Evolutionary conservation across 2,888 invertebrate species (phyloP), one percentile per base, ranked within the genome.

Genomic region (Mythimna impura): DNA sequence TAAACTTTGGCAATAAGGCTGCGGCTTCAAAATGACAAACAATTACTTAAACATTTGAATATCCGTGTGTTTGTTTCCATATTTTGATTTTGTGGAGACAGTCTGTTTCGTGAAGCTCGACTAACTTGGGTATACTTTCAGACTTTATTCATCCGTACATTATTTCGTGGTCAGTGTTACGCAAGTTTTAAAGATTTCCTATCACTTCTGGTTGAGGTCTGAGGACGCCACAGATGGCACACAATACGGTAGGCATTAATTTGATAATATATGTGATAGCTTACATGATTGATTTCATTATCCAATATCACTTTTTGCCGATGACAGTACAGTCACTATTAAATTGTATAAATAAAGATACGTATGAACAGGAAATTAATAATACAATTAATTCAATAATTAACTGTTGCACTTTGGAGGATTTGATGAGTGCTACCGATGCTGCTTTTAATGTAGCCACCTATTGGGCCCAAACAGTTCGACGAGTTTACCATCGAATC

Each of bases 91-190:
- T 52, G 65, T 61, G 17, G 47, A 20, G 14, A 14, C 20, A 43
- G 22, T 63, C 58, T 72, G 14, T 36, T 73, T 61, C 47, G 47
- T 55, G 34, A 64, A 65, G 58, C 47, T 65, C 20, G 30, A 36
- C 52, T 65, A 40, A 52, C 12, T 66, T 47, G 14, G 20, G 34
- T 17, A 57, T 65, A 57, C 66, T 72, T 72, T 12, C 14, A 55
- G 8, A 47, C 40, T 63, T 73, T 22, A 43, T 43, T 72, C 14
- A 17, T 54, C 25, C 17, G 60, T 52, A 5, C 25, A 47, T 63
- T 47, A 68, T 52, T 58, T 36, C 5, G 12, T 17, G 66, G 40
- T 25, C 40, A 43, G 30, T 30, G 34, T 61, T 55, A 5, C 22
- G 30, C 22, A 34, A 34, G 12, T 20, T 50, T 25, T 40, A 36